These are phyloP conservation scores for Phaethornis superciliosus DNA, from an alignment of 2,113 vertebrate genomes.

Conservation along the genomic window DNA sequence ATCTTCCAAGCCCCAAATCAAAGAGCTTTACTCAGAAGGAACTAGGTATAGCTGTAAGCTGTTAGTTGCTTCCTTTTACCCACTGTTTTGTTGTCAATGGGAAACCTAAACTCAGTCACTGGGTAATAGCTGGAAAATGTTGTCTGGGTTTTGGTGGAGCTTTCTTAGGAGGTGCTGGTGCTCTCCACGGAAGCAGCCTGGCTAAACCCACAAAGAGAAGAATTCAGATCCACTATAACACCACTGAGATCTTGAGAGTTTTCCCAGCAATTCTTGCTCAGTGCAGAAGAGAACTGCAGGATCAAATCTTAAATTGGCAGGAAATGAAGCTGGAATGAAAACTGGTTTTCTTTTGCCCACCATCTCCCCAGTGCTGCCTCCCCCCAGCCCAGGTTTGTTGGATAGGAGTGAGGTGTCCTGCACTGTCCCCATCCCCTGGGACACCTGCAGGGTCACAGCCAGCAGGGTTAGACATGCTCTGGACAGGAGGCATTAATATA, in stretches of 20 bases:
- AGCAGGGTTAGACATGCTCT: fast-evolving
- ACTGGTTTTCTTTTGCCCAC: background rate
- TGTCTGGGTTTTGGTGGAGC: background rate
- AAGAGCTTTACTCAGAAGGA: background rate
- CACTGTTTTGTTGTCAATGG: constrained; percentile 35
- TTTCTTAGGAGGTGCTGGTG: background rate
- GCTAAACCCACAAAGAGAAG: background rate
- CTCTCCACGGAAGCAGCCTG: background rate
- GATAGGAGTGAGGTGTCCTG: background rate
- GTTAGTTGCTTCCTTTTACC: constrained; percentile 39
- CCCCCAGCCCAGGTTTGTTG: fast-evolving
- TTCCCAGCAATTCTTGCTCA: background rate
- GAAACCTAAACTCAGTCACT: constrained; percentile 3
- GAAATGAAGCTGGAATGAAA: background rate
- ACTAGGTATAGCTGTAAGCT: background rate
- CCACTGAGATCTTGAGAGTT: background rate
- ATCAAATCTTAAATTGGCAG: background rate
- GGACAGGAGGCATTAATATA: background rate
- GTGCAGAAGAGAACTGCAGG: background rate
- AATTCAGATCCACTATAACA: background rate
- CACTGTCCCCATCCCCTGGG: background rate
- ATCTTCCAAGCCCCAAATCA: constrained; percentile 34
- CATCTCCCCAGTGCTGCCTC: fast-evolving
- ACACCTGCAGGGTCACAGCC: background rate
- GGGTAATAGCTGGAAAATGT: constrained; percentile 1